These are phyloP conservation scores for Pomacea canaliculata DNA, from an alignment of 2,888 invertebrate species.

Conservation along the genomic window DNA sequence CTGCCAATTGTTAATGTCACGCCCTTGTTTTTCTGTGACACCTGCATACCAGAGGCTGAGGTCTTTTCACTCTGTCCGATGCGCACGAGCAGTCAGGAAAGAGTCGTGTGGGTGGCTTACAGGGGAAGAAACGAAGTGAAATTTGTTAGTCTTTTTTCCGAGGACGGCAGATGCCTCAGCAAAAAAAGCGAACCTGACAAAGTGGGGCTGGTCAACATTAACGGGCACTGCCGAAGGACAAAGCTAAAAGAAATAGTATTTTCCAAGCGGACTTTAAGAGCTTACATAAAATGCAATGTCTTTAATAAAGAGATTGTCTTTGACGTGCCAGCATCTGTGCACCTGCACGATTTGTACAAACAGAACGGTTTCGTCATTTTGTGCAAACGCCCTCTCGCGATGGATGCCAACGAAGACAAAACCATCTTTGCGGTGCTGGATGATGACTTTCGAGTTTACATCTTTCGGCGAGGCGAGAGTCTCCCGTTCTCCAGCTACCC, in stretches of 20 bases:
- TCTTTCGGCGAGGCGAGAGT: background rate
- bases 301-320: background rate
- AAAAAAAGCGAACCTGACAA: background rate
- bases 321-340: background rate
- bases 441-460: background rate
- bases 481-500: background rate
- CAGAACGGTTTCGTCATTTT: background rate
- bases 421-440: constrained; percentile 6
- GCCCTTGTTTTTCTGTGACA: background rate
- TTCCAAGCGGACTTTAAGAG: background rate
- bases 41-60: background rate
- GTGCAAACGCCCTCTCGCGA: background rate
- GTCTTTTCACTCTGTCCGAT: background rate
- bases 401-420: constrained; percentile 9
- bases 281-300: background rate
- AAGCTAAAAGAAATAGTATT: background rate
- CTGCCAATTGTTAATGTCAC: background rate
- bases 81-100: background rate
- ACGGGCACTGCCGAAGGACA: background rate
- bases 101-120: background rate
- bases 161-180: background rate
- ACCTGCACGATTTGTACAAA: background rate
- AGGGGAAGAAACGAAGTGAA: background rate
- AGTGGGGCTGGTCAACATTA: background rate
- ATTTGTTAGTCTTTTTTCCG: background rate